phyloP scores from a whole-genome alignment of 2,888 invertebrate species.

The Sepioteuthis lessoniana region DNA sequence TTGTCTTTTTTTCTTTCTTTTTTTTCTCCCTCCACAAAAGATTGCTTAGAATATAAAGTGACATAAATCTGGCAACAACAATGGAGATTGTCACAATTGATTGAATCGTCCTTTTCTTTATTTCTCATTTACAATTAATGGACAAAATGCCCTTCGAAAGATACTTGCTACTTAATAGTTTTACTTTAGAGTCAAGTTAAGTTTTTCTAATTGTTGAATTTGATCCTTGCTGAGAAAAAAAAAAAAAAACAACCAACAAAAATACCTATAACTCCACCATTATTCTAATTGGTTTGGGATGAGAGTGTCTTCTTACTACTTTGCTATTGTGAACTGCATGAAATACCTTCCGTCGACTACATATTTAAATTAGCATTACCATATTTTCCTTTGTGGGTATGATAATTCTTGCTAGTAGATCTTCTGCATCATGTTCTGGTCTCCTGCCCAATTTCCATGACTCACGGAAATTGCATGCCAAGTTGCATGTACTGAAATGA shows the following conservation, averaged over 20 bases:
- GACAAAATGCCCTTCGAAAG: too few species aligned
- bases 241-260: too few species aligned
- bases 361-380: not conserved
- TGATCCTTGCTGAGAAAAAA: too few species aligned
- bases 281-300: too few species aligned
- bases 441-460: not conserved
- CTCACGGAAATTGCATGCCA: not conserved
- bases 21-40: not conserved
- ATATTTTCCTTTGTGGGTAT: not conserved
- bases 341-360: not conserved
- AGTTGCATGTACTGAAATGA: not conserved
- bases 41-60: not conserved
- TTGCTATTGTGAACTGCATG: not conserved
- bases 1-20: not conserved
- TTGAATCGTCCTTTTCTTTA: not conserved
- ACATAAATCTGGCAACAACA: not conserved
- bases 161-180: too few species aligned
- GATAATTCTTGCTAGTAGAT: not conserved
- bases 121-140: not conserved
- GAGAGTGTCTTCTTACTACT: not conserved
- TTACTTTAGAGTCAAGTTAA: too few species aligned
- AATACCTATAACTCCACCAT: too few species aligned
- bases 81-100: not conserved
- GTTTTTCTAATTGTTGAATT: too few species aligned
- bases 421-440: not conserved